Evolutionary conservation across 2,888 invertebrate species (phyloP), one percentile per base, ranked within the genome.

Genomic region (Marronus borbonicus): DNA sequence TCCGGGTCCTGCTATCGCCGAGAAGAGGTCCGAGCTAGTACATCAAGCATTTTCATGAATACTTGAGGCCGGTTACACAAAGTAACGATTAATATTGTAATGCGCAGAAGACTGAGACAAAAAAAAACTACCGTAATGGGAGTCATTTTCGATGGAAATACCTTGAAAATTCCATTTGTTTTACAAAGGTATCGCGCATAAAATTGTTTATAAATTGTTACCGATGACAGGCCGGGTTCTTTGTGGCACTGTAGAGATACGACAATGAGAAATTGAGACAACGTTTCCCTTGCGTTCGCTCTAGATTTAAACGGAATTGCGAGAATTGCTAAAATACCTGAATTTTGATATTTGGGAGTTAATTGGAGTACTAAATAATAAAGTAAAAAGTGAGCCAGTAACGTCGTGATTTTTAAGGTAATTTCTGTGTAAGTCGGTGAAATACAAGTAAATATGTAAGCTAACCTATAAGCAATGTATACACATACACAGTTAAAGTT

Each of bases 41-140:
- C 64, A 76, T 60, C 77, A 65, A 70, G 77, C 60, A 76, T 82
- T 80, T 82, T 80, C 81, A 82, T 83, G 82, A 83, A 83, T 83
- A 83, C 80, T 83, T 82, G 79, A 83, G 79, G 81, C 81, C 79
- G 80, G 81, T 81, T 82, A 81, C 79, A 81, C 81, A 82, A 82
- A 82, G 82, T 80, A 80, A 80, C 81, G 81, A 82, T 81, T 82
- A 83, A 83, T 83, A 82, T 81, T 80, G 81, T 81, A 81, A 52
- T 68, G 68, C 68, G 68, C 28, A 10, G 14, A 49, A 68, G 24
- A 1, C 24, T 3, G 68, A 68, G 24, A 68, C 68, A 68, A 68
- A 68, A 49, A 44, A 44, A 28, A 68, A 52, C 20, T 24, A 49
- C 50, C 28, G 49, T 28, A 24, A 14, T 14, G 5, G 28, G 50